These are phyloP conservation scores for Rhabdomys pumilio DNA, from an alignment of 2,797 vertebrate genomes.

Conservation along the genomic window DNA sequence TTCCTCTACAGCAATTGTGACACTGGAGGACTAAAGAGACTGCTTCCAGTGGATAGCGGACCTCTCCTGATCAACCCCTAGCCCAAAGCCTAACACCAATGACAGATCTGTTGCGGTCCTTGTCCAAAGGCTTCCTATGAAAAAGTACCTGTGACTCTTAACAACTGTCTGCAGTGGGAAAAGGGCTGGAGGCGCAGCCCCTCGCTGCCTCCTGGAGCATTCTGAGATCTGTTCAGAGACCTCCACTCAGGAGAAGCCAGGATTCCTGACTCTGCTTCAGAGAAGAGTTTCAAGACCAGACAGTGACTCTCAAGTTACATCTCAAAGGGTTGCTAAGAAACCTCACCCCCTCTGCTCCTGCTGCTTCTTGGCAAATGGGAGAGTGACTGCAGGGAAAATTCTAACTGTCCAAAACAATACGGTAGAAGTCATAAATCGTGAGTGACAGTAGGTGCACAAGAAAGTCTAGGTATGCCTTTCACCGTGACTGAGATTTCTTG, in stretches of 20 bases:
- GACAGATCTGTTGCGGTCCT: too few relatives aligned
- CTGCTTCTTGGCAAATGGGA: background rate
- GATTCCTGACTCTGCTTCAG: background rate
- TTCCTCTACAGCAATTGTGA: background rate
- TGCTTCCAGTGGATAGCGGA: background rate
- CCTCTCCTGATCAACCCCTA: background rate
- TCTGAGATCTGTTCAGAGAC: background rate
- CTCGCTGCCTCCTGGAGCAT: background rate
- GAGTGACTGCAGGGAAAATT: background rate
- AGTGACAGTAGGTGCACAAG: background rate
- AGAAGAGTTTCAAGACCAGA: background rate
- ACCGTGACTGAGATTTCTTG: background rate
- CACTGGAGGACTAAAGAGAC: background rate
- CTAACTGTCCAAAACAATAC: background rate
- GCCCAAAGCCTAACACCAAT: background rate
- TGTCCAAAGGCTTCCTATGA: background rate
- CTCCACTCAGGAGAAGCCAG: background rate
- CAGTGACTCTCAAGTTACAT: background rate
- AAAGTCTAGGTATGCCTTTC: background rate
- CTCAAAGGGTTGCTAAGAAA: background rate
- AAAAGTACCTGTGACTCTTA: background rate
- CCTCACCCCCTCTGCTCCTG: background rate
- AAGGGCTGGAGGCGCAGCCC: background rate
- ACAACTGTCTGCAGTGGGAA: background rate
- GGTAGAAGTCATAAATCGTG: background rate